Base-by-base conservation (phyloP, 23 tunicate genomes). In the Halocynthia roretzi region DNA sequence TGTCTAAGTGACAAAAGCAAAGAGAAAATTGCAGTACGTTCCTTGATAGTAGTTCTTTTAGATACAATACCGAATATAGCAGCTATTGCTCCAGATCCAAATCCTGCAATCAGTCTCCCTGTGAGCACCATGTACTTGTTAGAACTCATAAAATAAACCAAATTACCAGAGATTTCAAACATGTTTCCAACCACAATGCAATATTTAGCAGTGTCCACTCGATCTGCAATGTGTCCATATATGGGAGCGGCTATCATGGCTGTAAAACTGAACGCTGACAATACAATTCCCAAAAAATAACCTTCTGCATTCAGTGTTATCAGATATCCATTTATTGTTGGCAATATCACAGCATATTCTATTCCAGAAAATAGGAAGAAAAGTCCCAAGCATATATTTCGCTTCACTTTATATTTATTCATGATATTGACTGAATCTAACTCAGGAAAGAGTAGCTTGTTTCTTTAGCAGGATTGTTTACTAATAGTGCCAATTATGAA, bases 311-410 rank as follows among this genome's bases (percentile, higher is more conserved):
- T 60, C 52, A 91, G 64, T 40, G 67, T 62, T n/a, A 55, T 51
- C 14, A 91, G 72, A 58, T 77, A 91, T 18, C 50, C 63, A 72
- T 91, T 91, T 31, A 91, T 51, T 5, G 90, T 91, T 8, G 97
- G 97, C 50, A 91, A 72, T 40, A 91, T 91, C 8, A 91, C 90
- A 62, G 97, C 97, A 76, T 91, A 91, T 81, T 91, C 97, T 7
- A 91, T 70, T 64, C 97, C 97, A 67, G 87, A 82, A 7, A 91
- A 61, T 12, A 85, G 57, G 57, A 58, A 91, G 56, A 72, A 91
- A 7, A 91, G 54, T 54, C 87, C 83, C 15, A 85, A 65, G 57
- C 78, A 74, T n/a, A 74, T 31, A 31, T 31, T 31, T 31, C 44
- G 44, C 44, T 31, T 31, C 44, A 31, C 44, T 31, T 31, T 31